These are phyloP conservation scores for Diaprepes abbreviatus DNA, from an alignment of 2,888 invertebrate species.

Conservation along the genomic window DNA sequence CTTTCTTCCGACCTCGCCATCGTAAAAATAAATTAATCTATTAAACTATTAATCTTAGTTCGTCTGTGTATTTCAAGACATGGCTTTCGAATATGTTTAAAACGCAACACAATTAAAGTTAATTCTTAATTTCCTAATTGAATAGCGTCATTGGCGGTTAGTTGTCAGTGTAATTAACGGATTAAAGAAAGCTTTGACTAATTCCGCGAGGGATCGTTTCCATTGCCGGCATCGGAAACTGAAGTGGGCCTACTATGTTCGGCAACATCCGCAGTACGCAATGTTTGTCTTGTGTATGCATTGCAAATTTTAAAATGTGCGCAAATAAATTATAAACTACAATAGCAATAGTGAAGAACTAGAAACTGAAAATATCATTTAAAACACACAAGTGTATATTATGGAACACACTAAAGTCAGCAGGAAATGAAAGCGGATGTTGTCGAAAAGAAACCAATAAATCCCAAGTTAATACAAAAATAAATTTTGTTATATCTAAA, in stretches of 20 bases:
- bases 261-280: neutral
- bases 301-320: too few relatives aligned
- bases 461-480: too few relatives aligned
- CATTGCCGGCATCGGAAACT: slow-evolving; percentile 45
- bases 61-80: neutral
- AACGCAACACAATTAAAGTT: slow-evolving; percentile 58
- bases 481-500: too few relatives aligned
- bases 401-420: too few relatives aligned
- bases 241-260: slow-evolving; percentile 24
- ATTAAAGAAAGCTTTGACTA: slow-evolving; percentile 65
- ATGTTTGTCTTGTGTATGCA: too few relatives aligned
- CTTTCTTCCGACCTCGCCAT: too few relatives aligned
- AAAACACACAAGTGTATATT: too few relatives aligned
- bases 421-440: too few relatives aligned
- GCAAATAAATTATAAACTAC: too few relatives aligned
- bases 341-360: too few relatives aligned
- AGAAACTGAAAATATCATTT: too few relatives aligned
- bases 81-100: slow-evolving; percentile 15
- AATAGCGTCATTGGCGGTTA: slow-evolving; percentile 65
- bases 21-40: neutral
- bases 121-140: slow-evolving; percentile 65
- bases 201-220: slow-evolving; percentile 61
- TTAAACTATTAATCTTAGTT: neutral
- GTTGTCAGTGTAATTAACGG: slow-evolving; percentile 64
- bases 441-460: too few relatives aligned